Evolutionary conservation across 2,113 vertebrate species (phyloP), one percentile per base, ranked within the genome.

Genomic region (Oriolus oriolus): DNA sequence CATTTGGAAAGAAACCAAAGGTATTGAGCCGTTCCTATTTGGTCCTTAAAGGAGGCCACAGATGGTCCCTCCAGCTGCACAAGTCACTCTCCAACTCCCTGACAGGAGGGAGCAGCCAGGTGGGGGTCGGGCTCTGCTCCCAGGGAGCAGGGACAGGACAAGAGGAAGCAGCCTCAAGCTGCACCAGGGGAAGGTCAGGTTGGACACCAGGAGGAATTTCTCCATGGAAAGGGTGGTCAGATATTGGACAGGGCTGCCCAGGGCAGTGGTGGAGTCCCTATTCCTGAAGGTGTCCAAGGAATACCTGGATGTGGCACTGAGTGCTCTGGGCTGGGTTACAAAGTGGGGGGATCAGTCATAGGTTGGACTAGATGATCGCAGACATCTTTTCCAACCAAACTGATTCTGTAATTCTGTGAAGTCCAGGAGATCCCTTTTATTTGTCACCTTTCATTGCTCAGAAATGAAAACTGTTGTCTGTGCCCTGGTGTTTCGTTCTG

Each of bases 311-410:
- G 4, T 56, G 30, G 42, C 41, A 27, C 49, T 80, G 5, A 24
- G 65, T 79, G n/a, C 24, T 78, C 41, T 41, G 28, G 23, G 16
- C 41, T 63, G 75, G 35, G 20, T 56, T 35, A 31, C 31, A 49
- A 50, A 37, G 21, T 19, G 15, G 12, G 16, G 18, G 20, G 7
- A 47, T 73, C 0, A 0, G 31, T 42, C 50, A 44, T 37, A 44
- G 52, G 16, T 50, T 3, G 5, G 26, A 20, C 33, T 66, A 4
- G 4, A 42, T 50, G 37, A 30, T 37, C 23, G 52, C 24, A 65
- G 52, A 59, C 33, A 28, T 37, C 44, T 66, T 81, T 50, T 74
- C 44, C 45, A 30, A 52, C 33, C 60, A 87, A 60, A 86, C 12
- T 59, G 63, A 44, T 68, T 74, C 69, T 5, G 8, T 33, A 19